Percentiles rank a stretch among this genome's conserved stretches.
These are phyloP conservation scores for Archips xylosteana DNA, from an alignment of 2,888 invertebrate species.

Conservation along the genomic window DNA sequence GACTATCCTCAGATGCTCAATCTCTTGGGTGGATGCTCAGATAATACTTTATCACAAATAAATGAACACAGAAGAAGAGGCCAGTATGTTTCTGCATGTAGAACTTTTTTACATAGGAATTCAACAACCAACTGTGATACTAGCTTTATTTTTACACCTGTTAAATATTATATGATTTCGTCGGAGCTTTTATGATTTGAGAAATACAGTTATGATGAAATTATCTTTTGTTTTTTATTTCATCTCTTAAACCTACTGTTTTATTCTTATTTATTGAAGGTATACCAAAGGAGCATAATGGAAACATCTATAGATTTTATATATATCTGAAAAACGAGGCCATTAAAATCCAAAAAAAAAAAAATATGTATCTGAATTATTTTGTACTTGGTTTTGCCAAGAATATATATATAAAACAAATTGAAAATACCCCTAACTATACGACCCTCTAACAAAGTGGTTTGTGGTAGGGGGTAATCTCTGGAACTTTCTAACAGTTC, in stretches of 20 bases:
- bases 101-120: constrained; percentile 55
- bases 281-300: no score
- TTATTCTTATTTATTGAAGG: no score
- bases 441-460: no score
- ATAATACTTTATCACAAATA: constrained; percentile 60
- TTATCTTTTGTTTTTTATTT: constrained; percentile 3
- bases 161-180: constrained; percentile 65
- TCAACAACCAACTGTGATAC: constrained; percentile 58
- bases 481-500: no score
- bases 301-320: no score
- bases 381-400: no score
- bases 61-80: constrained; percentile 60
- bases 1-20: constrained; percentile 71
- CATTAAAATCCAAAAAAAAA: no score
- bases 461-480: no score
- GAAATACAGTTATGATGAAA: constrained; percentile 4
- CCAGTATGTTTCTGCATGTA: constrained; percentile 66
- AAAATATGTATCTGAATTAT: no score
- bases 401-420: no score
- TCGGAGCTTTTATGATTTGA: constrained; percentile 44
- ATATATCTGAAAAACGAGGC: no score
- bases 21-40: constrained; percentile 59
- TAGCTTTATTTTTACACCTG: constrained; percentile 74
- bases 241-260: neutral
- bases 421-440: no score